These are phyloP conservation scores for Trichonephila clavipes DNA, from an alignment of 1,140 invertebrate species.

Conservation along the genomic window DNA sequence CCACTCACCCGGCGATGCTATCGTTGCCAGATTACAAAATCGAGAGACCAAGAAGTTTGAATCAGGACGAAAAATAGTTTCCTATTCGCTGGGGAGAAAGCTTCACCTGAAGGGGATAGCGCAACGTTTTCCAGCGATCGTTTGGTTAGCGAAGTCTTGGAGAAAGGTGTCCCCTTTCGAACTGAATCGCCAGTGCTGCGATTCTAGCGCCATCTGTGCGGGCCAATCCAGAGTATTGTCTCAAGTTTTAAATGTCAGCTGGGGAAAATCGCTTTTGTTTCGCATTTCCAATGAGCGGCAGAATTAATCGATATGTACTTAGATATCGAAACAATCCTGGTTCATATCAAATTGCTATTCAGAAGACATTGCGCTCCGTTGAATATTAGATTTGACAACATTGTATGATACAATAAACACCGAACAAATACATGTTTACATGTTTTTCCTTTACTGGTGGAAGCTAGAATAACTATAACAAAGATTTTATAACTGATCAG, in stretches of 20 bases:
- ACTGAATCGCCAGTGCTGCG: constrained; percentile 29
- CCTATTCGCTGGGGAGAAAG: neutral
- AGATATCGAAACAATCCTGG: neutral
- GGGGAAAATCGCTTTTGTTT: constrained; percentile 30
- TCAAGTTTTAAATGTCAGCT: constrained; percentile 50
- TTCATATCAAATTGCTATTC: too few species aligned
- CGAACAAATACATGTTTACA: too few species aligned
- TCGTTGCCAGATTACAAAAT: neutral
- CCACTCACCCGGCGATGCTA: neutral
- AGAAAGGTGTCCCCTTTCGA: constrained; percentile 21
- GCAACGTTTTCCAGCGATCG: neutral
- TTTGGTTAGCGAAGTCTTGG: neutral
- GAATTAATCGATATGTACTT: constrained; percentile 1
- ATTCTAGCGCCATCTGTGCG: constrained; percentile 5
- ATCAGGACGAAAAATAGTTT: neutral
- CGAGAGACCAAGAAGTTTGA: neutral
- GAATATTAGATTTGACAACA: too few species aligned
- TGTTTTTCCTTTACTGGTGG: too few species aligned
- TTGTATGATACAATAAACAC: too few species aligned
- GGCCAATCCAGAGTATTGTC: constrained; percentile 11
- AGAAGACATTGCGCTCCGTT: too few species aligned
- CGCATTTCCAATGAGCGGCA: constrained; percentile 9
- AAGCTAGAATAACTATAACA: too few species aligned
- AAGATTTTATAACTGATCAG: too few species aligned
- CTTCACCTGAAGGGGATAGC: neutral